Evolutionary conservation across 2,888 invertebrate genomes (phyloP).

Genomic region (Dryocosmus kuriphilus): DNA sequence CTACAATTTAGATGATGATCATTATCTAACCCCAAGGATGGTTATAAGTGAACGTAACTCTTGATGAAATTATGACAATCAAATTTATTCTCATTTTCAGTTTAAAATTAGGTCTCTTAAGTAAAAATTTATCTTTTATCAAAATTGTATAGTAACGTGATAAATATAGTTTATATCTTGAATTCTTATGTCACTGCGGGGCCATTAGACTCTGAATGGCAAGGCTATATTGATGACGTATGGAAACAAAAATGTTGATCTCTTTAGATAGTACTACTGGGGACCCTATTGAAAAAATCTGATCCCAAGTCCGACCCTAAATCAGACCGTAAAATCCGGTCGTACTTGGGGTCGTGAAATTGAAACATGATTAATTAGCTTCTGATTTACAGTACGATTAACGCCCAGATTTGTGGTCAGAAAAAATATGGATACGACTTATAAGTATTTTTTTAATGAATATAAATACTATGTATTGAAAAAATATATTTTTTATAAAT

Average conservation of each 20-base stretch:
- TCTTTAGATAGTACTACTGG: background rate
- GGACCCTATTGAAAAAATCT: background rate
- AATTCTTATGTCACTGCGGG: conserved; percentile 3
- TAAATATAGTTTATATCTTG: background rate
- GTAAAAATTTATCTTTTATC: background rate
- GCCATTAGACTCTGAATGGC: conserved; percentile 6
- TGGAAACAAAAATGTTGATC: background rate
- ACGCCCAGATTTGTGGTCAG: too few species aligned
- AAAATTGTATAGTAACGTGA: background rate
- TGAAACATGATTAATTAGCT: too few species aligned
- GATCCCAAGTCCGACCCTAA: too few species aligned
- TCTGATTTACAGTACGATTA: too few species aligned
- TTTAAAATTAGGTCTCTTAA: background rate
- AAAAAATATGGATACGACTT: too few species aligned
- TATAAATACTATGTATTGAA: too few species aligned
- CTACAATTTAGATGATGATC: conserved; percentile 31
- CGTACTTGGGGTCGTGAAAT: too few species aligned
- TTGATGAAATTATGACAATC: conserved; percentile 16
- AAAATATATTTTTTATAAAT: too few species aligned
- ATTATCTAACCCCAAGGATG: conserved; percentile 8
- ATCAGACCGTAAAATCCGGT: too few species aligned
- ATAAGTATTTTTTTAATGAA: too few species aligned
- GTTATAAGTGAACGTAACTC: conserved; percentile 5
- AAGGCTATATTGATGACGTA: background rate
- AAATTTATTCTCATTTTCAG: background rate